phyloP scores from a whole-genome alignment of 2,113 vertebrate genomes.

The Urocitellus parryii region DNA sequence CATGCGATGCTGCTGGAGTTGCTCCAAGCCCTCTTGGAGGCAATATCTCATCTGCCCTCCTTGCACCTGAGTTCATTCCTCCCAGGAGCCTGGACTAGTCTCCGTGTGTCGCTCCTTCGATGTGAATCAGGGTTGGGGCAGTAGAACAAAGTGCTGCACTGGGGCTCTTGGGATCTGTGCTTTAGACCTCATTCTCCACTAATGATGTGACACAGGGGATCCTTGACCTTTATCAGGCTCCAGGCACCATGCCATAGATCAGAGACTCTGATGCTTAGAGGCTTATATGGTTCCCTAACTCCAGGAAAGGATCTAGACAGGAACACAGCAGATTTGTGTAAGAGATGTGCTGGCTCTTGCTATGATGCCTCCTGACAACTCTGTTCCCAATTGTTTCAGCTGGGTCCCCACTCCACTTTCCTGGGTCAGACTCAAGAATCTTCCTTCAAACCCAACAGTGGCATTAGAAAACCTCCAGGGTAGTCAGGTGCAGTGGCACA shows the following conservation, averaged over 20 bases:
- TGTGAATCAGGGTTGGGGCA: neutral
- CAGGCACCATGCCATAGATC: neutral
- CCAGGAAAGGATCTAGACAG: neutral
- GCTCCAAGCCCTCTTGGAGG: neutral
- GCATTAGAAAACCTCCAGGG: neutral
- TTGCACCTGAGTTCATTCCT: neutral
- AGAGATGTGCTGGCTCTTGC: neutral
- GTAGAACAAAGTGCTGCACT: neutral
- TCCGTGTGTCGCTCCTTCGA: neutral
- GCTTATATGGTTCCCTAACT: neutral
- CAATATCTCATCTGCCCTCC: neutral
- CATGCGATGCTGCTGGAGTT: neutral
- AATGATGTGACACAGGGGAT: neutral
- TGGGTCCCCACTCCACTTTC: neutral
- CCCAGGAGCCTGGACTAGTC: neutral
- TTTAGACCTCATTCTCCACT: neutral
- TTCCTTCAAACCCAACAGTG: neutral
- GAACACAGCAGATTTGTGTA: neutral
- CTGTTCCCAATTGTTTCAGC: neutral
- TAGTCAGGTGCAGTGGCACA: too few relatives aligned
- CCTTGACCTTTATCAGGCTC: neutral
- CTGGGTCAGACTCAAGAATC: neutral
- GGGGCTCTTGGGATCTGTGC: neutral
- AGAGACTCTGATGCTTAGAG: neutral
- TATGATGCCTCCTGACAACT: rapidly evolving